phyloP scores from a whole-genome alignment of 2,888 invertebrate species.

The Leptodirus hochenwartii region DNA sequence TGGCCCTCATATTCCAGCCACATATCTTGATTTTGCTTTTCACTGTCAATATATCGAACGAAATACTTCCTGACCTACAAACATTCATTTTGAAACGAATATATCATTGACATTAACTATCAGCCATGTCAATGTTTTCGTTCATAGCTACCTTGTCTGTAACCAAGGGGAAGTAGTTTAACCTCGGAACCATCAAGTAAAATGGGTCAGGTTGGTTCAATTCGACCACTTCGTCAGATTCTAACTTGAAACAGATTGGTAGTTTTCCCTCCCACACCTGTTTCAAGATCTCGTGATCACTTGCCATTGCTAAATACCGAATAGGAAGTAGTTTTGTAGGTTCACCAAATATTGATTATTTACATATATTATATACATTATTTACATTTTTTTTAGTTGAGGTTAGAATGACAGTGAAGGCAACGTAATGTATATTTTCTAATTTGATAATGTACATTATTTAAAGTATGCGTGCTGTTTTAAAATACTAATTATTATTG shows the following conservation, averaged over 20 bases:
- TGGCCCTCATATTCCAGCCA: constrained; percentile 89
- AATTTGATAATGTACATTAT: no score
- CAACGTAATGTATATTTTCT: no score
- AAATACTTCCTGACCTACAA: constrained; percentile 75
- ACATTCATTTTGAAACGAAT: background rate
- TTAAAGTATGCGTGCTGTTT: no score
- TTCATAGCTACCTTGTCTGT: constrained; percentile 69
- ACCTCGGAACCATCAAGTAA: constrained; percentile 82
- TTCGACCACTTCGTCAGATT: constrained; percentile 75
- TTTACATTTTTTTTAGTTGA: no score
- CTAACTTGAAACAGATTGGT: constrained; percentile 80
- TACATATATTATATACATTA: no score
- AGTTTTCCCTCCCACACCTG: constrained; percentile 94
- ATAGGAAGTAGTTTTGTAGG: no score
- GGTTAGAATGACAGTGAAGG: no score
- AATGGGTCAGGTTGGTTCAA: constrained; percentile 83
- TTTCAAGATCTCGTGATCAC: constrained; percentile 84
- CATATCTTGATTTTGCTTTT: constrained; percentile 71
- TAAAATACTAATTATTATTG: no score
- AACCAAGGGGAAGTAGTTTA: constrained; percentile 87
- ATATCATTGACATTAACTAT: background rate
- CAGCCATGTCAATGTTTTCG: no score
- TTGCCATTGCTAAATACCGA: no score
- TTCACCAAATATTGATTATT: no score
- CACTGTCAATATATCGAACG: constrained; percentile 58